phyloP scores from a whole-genome alignment of 2,797 vertebrate genomes.

The Heliangelus exortis region DNA sequence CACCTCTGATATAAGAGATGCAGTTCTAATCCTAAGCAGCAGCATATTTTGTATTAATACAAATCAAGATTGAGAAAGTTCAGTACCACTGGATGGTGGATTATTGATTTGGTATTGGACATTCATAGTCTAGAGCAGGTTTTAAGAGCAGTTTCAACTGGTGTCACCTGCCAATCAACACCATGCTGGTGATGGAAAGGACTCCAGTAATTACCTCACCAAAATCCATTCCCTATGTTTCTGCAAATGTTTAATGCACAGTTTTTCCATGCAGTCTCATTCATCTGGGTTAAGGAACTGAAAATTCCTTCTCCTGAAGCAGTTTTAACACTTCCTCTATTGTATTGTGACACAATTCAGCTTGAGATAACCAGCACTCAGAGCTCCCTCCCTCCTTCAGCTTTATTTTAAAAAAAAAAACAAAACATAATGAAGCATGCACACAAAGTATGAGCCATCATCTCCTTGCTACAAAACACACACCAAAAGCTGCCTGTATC shows the following conservation, averaged over 20 bases:
- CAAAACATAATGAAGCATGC: background rate
- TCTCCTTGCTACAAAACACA: background rate
- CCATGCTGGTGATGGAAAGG: fast-evolving
- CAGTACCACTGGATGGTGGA: fast-evolving
- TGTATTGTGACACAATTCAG: background rate
- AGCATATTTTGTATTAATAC: background rate
- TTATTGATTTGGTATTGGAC: background rate
- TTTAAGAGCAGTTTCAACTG: background rate
- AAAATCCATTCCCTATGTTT: fast-evolving
- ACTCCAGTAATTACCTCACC: background rate
- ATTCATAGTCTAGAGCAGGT: background rate
- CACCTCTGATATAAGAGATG: fast-evolving
- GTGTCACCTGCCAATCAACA: background rate
- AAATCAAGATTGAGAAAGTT: background rate
- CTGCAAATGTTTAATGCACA: background rate
- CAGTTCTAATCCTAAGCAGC: background rate
- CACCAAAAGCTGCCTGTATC: background rate
- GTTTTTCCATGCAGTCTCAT: background rate
- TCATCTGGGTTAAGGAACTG: background rate
- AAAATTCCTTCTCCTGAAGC: background rate
- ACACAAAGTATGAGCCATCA: background rate
- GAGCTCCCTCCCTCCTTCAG: background rate
- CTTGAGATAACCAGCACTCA: background rate
- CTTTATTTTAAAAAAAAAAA: background rate
- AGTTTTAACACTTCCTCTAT: constrained; percentile 25